Evolutionary conservation across 2,113 vertebrate genomes (phyloP), one percentile per base, ranked within the genome.

Genomic region (Hyperopisus bebe): DNA sequence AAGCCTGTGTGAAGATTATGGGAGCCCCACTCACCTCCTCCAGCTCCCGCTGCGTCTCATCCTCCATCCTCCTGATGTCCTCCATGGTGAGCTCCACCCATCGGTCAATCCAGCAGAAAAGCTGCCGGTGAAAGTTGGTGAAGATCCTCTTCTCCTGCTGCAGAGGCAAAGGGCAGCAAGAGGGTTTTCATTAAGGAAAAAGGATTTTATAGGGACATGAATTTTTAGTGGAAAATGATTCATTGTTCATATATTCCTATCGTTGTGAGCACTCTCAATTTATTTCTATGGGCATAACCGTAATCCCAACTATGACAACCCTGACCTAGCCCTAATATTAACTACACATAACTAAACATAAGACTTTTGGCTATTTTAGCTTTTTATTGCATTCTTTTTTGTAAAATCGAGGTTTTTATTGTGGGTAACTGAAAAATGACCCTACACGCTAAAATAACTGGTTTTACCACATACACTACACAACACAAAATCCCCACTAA

Each of bases 141-240:
- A 99, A 99, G 96, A 99, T 99, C 92, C 98, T 97, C 94, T 98
- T 99, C 94, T 99, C 98, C 98, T 99, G 98, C 98, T 99, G 95
- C 92, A 93, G 82, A 91, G 53, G 13, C 42, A 3, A 70, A 27
- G 5, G 85, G 50, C 50, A 87, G 82, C 27, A 87, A 84, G 19
- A 47, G 21, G 42, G 21, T 24, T 46, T 44, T 82, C 27, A n/a
- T 35, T 42, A 44, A 82, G 21, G 39, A 82, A 31, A 19, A 10
- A 31, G 10, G 17, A 80, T 47, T 46, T 3, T n/a, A 51, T 35
- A 89, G 24, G 39, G 74, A 17, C 0, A 89, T 10, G n/a, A 82
- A 35, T 83, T 39, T 31, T 24, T 82, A 19, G 17, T 53, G 19
- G 19, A 21, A 55, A 55, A 55, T 2, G 19, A 84, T 39, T 8